Evolutionary conservation across 1,140 invertebrate genomes (phyloP).

Genomic region (Drosophila nigrodunni): DNA sequence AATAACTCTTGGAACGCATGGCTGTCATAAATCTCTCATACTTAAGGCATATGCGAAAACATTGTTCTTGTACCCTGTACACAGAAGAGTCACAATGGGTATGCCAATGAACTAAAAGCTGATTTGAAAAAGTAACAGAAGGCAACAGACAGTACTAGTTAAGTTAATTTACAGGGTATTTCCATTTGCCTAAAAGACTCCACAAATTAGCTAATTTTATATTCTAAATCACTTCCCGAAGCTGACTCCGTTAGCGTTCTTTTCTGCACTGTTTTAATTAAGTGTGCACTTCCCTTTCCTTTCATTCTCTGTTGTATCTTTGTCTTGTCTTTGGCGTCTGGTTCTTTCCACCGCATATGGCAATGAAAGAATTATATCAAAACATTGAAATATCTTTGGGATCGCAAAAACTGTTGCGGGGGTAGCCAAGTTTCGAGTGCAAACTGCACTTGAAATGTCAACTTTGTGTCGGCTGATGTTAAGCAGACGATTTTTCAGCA

Average conservation of each 20-base stretch:
- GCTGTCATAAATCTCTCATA: conserved; percentile 80
- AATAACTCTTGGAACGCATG: conserved; percentile 67
- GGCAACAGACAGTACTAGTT: not conserved
- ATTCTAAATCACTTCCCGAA: conserved; percentile 66
- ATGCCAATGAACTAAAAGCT: not conserved
- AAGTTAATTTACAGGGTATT: not conserved
- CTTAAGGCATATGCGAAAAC: conserved; percentile 74
- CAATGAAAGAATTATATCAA: conserved; percentile 80
- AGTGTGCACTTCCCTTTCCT: conserved; percentile 62
- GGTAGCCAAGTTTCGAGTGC: conserved; percentile 33
- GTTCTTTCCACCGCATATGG: conserved; percentile 50
- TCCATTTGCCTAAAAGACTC: not conserved
- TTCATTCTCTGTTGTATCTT: conserved; percentile 34
- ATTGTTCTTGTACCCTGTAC: conserved; percentile 38
- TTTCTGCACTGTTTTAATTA: conserved; percentile 66
- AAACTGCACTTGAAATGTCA: conserved; percentile 81
- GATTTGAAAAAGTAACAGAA: no score
- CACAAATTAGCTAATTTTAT: conserved; percentile 54
- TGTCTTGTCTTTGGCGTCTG: conserved; percentile 23
- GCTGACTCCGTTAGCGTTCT: conserved; percentile 30
- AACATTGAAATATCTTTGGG: conserved; percentile 58
- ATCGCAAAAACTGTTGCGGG: not conserved
- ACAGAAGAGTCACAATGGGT: not conserved
- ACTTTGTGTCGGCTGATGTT: conserved; percentile 76
- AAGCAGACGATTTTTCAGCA: conserved; percentile 71